phyloP scores from a whole-genome alignment of 2,797 vertebrate species.

The Rhinophrynus dorsalis region DNA sequence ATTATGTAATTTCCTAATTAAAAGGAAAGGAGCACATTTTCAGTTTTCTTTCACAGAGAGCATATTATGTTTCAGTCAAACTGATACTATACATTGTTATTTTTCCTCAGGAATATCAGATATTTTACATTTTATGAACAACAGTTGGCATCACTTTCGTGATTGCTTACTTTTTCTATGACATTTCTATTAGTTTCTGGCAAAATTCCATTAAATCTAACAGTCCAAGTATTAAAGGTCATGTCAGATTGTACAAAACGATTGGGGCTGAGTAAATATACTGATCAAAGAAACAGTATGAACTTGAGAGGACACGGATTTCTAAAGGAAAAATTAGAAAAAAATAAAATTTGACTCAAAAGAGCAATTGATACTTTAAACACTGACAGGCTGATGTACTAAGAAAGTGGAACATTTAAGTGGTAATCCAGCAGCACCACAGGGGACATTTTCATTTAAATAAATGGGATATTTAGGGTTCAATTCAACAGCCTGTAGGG shows the following conservation, averaged over 20 bases:
- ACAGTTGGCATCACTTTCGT: constrained; percentile 14
- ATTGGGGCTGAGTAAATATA: constrained; percentile 18
- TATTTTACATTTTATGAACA: constrained; percentile 17
- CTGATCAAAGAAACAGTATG: constrained; percentile 24
- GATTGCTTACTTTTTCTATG: background rate
- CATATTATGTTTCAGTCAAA: too few species aligned
- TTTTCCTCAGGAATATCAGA: constrained; percentile 3
- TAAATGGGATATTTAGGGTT: too few species aligned
- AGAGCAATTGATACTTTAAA: too few species aligned
- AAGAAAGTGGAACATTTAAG: too few species aligned
- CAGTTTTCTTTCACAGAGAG: background rate
- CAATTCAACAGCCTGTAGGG: too few species aligned
- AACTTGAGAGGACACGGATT: too few species aligned
- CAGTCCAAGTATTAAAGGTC: constrained; percentile 21
- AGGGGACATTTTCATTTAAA: too few species aligned
- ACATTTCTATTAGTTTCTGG: constrained; percentile 35
- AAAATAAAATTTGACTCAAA: background rate
- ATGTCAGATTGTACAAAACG: constrained; percentile 27
- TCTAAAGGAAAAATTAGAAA: too few species aligned
- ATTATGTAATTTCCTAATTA: background rate
- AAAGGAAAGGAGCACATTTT: background rate
- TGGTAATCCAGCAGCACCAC: too few species aligned
- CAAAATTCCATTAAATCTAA: background rate
- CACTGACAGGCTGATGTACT: too few species aligned
- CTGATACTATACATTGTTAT: too few species aligned